Evolutionary conservation across 2,797 vertebrate species (phyloP).

Genomic region (Phataginus tricuspis): DNA sequence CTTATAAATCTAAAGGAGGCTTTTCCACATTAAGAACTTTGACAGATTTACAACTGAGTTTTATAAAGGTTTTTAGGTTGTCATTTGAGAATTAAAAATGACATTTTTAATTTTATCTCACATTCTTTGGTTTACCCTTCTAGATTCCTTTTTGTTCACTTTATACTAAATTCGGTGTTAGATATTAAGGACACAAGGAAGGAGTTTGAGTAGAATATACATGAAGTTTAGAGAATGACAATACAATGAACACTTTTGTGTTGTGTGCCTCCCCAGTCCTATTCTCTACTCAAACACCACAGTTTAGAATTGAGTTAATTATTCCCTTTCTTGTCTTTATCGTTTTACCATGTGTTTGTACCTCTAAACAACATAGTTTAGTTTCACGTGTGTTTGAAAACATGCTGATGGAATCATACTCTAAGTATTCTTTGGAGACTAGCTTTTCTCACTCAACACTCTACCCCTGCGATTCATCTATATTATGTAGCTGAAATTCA

Average conservation of each 20-base stretch:
- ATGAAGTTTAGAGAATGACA: neutral
- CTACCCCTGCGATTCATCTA: neutral
- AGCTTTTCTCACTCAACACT: neutral
- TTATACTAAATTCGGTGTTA: neutral
- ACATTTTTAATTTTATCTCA: neutral
- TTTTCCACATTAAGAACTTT: constrained; percentile 67
- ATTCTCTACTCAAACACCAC: neutral
- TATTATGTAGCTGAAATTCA: neutral
- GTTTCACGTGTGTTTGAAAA: neutral
- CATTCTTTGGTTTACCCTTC: neutral
- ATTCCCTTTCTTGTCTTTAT: neutral
- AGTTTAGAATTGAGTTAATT: neutral
- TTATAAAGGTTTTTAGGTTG: constrained; percentile 45
- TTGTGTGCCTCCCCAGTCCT: neutral
- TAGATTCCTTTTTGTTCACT: neutral
- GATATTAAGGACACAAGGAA: neutral
- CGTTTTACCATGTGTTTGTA: neutral
- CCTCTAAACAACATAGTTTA: neutral
- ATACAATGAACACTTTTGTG: neutral
- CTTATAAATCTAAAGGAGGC: constrained; percentile 77
- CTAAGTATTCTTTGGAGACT: neutral
- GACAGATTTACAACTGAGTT: constrained; percentile 14
- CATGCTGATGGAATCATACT: neutral
- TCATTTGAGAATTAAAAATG: neutral
- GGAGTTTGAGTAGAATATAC: neutral